Base-by-base conservation (phyloP, 2,797 vertebrate genomes). In the Falco columbarius region DNA sequence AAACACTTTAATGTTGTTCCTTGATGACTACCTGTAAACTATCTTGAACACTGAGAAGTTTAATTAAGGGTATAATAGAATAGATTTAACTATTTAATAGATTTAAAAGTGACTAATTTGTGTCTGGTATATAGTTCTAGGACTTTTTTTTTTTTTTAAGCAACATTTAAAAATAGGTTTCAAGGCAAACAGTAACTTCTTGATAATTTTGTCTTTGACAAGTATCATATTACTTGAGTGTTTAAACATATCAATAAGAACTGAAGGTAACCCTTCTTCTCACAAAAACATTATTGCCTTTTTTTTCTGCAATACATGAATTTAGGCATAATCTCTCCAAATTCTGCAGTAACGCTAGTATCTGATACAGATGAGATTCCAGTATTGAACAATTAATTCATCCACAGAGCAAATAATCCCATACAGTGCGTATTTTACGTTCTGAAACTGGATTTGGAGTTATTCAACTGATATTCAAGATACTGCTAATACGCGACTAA, bases 251-350 rank as follows among this genome's bases (percentile, higher is more conserved):
- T 36, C 23, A 79, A 1, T 10, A 65, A 80, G 19, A 84, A 72
- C 10, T 49, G 24, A 81, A 82, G 22, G 21, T 38, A 62, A 81
- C 8, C 7, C 4, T 6, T 77, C 24, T 9, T 47, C 14, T 42
- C 6, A 0, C 3, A 1, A 32, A 49, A 46, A 75, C 40, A 24
- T 1, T 23, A 56, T 3, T 36, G 6, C 47, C 14, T 38, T 65
- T 62, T 67, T 71, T 61, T 86, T 21, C 26, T 70, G 26, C 16
- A 89, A 42, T 30, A 59, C 15, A 38, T 59, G 7, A 71, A 26
- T 65, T 81, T 42, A 65, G 21, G 22, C 8, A 86, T 15, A 47
- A 11, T n/a, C 34, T 75, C n/a, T 46, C 42, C 19, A 74, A 87
- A 79, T 30, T 79, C 42, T 63, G 59, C 30, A 90, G n/a, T 14